These are phyloP conservation scores for Pteromalus puparum DNA, from an alignment of 1,140 invertebrate species.

Conservation along the genomic window DNA sequence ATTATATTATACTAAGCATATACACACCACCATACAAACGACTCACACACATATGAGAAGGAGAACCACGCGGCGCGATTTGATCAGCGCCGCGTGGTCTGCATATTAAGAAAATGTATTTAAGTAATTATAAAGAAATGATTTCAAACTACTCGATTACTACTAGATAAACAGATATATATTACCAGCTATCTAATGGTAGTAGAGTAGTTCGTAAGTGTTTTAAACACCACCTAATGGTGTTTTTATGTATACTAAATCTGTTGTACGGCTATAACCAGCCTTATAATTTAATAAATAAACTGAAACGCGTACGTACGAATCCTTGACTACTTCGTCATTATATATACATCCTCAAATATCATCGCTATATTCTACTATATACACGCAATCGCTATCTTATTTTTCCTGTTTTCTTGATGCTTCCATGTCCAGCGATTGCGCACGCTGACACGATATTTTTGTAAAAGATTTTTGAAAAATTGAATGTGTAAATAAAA, in stretches of 20 bases:
- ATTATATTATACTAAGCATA: neutral
- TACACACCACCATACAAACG: neutral
- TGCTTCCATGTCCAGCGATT: neutral
- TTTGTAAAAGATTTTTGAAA: constrained; percentile 58
- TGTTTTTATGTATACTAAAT: constrained; percentile 5
- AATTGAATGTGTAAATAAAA: neutral
- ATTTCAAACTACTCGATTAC: constrained; percentile 67
- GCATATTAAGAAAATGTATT: constrained; percentile 68
- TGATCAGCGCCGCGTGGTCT: constrained; percentile 23
- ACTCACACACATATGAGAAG: neutral
- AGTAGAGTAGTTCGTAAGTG: neutral
- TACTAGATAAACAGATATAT: constrained; percentile 70
- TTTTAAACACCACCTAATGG: neutral
- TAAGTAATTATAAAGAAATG: constrained; percentile 71
- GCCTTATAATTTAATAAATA: constrained; percentile 74
- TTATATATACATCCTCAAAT: constrained; percentile 6
- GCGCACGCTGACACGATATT: constrained; percentile 16
- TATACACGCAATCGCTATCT: constrained; percentile 17
- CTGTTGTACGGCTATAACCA: neutral
- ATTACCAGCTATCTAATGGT: constrained; percentile 47
- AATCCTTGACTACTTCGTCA: constrained; percentile 52
- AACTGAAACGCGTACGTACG: constrained; percentile 74
- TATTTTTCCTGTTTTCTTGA: constrained; percentile 1
- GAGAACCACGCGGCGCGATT: constrained; percentile 43
- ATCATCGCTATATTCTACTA: neutral